Base-by-base conservation (phyloP, 2,797 vertebrate genomes). In the Clamator glandarius region DNA sequence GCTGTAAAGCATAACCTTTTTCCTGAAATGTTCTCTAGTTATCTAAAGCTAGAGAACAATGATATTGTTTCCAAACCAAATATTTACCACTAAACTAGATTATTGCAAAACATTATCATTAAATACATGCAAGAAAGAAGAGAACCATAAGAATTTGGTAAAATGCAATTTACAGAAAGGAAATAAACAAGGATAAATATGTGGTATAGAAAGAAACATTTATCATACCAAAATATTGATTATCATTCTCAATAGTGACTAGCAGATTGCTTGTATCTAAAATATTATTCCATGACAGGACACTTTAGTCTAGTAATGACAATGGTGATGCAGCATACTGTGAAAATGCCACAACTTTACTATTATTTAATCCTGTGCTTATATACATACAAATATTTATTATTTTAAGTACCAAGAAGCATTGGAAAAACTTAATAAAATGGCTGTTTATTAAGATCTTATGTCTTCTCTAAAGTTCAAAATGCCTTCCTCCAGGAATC, bases 361-460 rank as follows among this genome's bases (percentile, higher is more conserved):
- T 36, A 16, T 33, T 73, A 39, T 81, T 94, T 74, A 62, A 66
- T 74, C 28, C 6, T 5, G 8, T 83, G n/a, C 10, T 70, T 63
- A 51, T 46, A 42, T 46, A 39, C 0, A 13, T 0, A 0, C 26
- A 10, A 14, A 63, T 48, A 42, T 63, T 81, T 16, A 44, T 42
- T 59, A 41, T 63, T 21, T 33, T 46, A 83, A 66, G 5, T 29
- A 13, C 17, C 39, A 77, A 61, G 16, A 74, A 80, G 9, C 10
- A 35, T 10, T 61, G 8, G 5, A 41, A 88, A 92, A 83, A 13
- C 4, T 35, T 28, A 3, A 44, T 83, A 15, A 69, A 51, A 8
- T n/a, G 8, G 5, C 16, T 68, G 3, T 39, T 85, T 69, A n/a
- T 48, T 48, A 31, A 77, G 52, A 28, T 1, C 8, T 17, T 41